phyloP scores from a whole-genome alignment of 2,888 invertebrate genomes.

The Sisyra terminalis region DNA sequence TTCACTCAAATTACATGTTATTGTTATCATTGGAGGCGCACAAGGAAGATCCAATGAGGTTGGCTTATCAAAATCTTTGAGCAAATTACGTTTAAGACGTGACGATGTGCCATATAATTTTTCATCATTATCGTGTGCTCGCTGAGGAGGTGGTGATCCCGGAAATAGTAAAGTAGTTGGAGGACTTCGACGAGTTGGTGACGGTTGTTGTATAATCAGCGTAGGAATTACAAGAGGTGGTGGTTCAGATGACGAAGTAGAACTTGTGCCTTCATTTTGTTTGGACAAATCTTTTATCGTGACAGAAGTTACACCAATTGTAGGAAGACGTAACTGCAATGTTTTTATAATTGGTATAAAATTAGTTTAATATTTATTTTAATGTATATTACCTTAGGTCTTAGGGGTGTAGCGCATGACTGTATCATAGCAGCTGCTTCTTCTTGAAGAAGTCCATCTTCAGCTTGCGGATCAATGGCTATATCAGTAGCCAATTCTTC shows the following conservation, averaged over 20 bases:
- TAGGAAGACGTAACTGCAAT: constrained; percentile 37
- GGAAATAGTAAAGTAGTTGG: constrained; percentile 28
- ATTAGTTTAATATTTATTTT: too few relatives aligned
- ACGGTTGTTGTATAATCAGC: constrained; percentile 48
- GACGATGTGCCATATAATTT: constrained; percentile 25
- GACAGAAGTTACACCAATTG: constrained; percentile 24
- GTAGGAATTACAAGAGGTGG: constrained; percentile 44
- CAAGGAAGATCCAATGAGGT: constrained; percentile 41
- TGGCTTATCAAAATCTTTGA: constrained; percentile 45
- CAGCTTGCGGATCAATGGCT: constrained; percentile 25
- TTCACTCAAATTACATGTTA: constrained; percentile 61
- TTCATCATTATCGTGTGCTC: constrained; percentile 23
- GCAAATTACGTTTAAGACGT: constrained; percentile 28
- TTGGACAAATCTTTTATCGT: constrained; percentile 28
- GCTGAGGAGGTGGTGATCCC: constrained; percentile 39
- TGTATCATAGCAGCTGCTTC: constrained; percentile 27
- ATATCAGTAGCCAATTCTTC: constrained; percentile 22
- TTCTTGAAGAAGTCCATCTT: constrained; percentile 26
- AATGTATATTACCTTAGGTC: constrained; percentile 6
- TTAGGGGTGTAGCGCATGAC: constrained; percentile 17
- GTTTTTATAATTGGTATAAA: constrained; percentile 5
- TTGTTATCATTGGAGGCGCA: constrained; percentile 51
- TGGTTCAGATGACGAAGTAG: constrained; percentile 19
- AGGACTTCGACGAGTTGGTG: constrained; percentile 40
- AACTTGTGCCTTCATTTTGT: constrained; percentile 30